These are phyloP conservation scores for Greenwoodochromis staneri DNA, from an alignment of 2,113 vertebrate species.

Conservation along the genomic window DNA sequence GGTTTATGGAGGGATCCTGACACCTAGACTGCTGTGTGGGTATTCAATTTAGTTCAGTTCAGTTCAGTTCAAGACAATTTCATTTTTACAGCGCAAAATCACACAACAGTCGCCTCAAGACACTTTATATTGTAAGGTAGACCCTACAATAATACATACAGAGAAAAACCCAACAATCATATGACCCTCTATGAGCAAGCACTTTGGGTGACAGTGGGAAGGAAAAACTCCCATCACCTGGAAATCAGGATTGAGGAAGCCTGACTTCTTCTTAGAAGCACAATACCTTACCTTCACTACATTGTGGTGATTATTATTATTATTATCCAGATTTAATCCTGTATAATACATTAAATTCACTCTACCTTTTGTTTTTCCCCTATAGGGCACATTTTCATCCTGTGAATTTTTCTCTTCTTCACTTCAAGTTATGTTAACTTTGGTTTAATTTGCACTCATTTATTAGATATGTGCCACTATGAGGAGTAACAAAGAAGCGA, in stretches of 20 bases:
- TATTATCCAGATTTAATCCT: neutral
- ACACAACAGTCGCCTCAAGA: neutral
- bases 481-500: neutral
- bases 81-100: fast-evolving
- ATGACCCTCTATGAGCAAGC: neutral
- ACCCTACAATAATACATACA: neutral
- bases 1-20: neutral
- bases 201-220: neutral
- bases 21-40: neutral
- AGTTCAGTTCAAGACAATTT: neutral
- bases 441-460: neutral
- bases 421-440: neutral
- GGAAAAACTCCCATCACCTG: neutral
- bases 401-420: neutral
- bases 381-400: neutral
- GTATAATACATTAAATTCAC: neutral
- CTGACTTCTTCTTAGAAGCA: neutral
- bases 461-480: fast-evolving
- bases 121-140: neutral
- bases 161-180: neutral
- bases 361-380: neutral
- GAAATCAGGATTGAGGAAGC: neutral
- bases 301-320: neutral
- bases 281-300: neutral
- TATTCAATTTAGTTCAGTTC: neutral